Base-by-base conservation (phyloP, 2,888 invertebrate genomes). In the Lutraria lutraria region DNA sequence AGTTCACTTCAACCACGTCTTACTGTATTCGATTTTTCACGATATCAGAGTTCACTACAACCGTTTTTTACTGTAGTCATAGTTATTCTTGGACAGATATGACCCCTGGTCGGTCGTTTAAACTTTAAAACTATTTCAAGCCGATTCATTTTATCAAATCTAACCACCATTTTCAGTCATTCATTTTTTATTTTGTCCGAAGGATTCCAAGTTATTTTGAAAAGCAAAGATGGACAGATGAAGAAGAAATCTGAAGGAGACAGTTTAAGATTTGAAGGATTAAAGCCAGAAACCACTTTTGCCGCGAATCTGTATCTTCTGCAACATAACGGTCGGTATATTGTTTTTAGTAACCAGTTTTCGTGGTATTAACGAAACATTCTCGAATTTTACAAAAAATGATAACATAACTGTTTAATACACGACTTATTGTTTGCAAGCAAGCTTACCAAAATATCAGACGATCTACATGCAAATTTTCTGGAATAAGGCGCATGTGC, bases 281-380 rank as follows among this genome's bases (percentile, higher is more conserved):
- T 89, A 0, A 72, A 72, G 19, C 84, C 86, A 10, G 81, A 72
- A 29, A 87, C 81, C 10, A 83, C 81, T 43, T 89, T 87, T 34
- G 63, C 87, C 4, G 87, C 81, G 6, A 87, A 86, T 31, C 80
- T 89, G 8, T 89, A 87, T 34, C 21, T 88, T 21, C 16, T 88
- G 29, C 76, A 52, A 56, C 52, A 56, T 25, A 56, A 53, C 31
- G 88, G 88, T 88, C 53, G 8, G 80, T n/a, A 19, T n/a, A 63
- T 68, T 56, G 43, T 2, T 8, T 43, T 43, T n/a, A n/a, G n/a
- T 19, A 63, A 25, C 3, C 63, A 21, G n/a, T 63, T 15, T 56
- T 56, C 8, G 21, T 63, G 63, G 21, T 63, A n/a, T n/a, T n/a
- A n/a, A n/a, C n/a, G n/a, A n/a, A n/a, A n/a, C n/a, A n/a, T n/a